These are phyloP conservation scores for Lycocerus yunnanus DNA, from an alignment of 2,888 invertebrate genomes.

Conservation along the genomic window DNA sequence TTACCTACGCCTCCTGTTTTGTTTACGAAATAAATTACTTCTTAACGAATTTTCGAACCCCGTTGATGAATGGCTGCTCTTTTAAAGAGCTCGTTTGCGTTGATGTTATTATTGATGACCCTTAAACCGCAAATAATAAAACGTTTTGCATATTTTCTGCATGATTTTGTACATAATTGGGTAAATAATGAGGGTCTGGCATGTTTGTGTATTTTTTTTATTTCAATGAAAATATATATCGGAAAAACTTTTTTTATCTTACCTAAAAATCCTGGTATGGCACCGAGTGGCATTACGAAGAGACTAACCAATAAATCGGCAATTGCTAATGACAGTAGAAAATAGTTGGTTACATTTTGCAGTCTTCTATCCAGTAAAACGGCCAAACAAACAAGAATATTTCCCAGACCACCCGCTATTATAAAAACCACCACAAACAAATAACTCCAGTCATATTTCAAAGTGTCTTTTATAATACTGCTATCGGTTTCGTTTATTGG, in stretches of 20 bases:
- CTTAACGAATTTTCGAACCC: background rate
- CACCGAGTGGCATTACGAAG: slow-evolving; percentile 95
- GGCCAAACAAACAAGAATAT: slow-evolving; percentile 91
- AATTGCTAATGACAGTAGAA: slow-evolving; percentile 88
- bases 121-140: background rate
- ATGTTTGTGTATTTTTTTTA: background rate
- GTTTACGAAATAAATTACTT: background rate
- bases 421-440: slow-evolving; percentile 85
- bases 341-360: slow-evolving; percentile 96
- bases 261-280: slow-evolving; percentile 93
- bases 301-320: slow-evolving; percentile 92
- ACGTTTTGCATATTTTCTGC: background rate
- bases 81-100: background rate
- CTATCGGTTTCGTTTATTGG: slow-evolving; percentile 20
- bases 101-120: background rate
- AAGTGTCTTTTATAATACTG: slow-evolving; percentile 30
- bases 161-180: background rate
- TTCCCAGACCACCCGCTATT: slow-evolving; percentile 86
- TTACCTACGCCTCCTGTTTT: background rate
- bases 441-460: slow-evolving; percentile 78
- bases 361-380: slow-evolving; percentile 87
- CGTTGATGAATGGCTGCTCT: background rate
- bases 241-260: slow-evolving; percentile 58
- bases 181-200: background rate
- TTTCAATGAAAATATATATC: background rate